Evolutionary conservation across 2,888 invertebrate species (phyloP), one percentile per base, ranked within the genome.

Genomic region (Sialis fuliginosa): DNA sequence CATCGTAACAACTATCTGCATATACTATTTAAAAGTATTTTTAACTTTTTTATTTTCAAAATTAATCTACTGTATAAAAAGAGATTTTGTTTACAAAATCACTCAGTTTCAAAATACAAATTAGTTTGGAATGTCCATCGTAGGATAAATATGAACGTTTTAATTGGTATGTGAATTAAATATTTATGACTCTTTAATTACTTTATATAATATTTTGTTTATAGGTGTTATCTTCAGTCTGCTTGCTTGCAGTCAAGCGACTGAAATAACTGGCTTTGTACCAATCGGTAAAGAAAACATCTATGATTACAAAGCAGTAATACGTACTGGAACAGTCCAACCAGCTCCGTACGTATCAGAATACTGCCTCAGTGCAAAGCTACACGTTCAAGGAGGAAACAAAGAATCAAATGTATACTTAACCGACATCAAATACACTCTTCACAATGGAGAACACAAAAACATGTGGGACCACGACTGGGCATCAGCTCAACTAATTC

Each of bases 281-380:
- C 74, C 74, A 42, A 67, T 66, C 58, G 72, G 66, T 40, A 65
- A 72, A 53, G 70, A 71, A 47, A 46, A 62, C 13, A 53, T 61
- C 40, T 69, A 65, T 55, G 56, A 61, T 34, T 69, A 66, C 51
- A 53, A 58, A 44, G 64, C 60, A n/a, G 55, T 59, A 43, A 57
- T 64, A 30, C 62, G 60, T 48, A 57, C 62, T n/a, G 65, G 62
- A 6, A 57, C 60, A 12, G 52, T 60, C 30, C 52, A 60, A 5
- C 65, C 67, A 6, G 50, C 49, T 13, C 48, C 57, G 0, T 62
- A 55, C 45, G 60, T 57, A 4, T 66, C 65, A 3, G 54, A 61
- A 34, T 64, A 62, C 50, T 49, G 54, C 2, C 54, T 68, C 6
- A 51, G 58, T 7, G 65, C 63, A 37, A 54, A 56, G 42, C 51